Evolutionary conservation across 2,888 invertebrate species (phyloP).

Genomic region (Sarcophaga subvicina): DNA sequence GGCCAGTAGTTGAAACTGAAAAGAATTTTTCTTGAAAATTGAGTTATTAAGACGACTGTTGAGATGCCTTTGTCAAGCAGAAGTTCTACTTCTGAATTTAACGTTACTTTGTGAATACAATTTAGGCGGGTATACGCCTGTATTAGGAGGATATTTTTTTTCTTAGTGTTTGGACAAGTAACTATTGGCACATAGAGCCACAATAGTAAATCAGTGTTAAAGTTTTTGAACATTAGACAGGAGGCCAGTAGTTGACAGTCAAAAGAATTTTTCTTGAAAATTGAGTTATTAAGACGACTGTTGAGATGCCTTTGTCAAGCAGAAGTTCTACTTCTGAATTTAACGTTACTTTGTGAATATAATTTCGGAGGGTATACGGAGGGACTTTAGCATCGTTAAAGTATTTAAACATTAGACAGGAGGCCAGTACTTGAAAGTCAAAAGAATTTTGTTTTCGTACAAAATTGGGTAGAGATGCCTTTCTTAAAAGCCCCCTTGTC

Average conservation of each 20-base stretch:
- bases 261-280: background rate
- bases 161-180: conserved; percentile 10
- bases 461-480: no score
- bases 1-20: conserved; percentile 31
- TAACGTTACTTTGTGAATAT: no score
- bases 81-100: no score
- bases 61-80: background rate
- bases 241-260: conserved; percentile 17
- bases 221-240: conserved; percentile 10
- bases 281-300: background rate
- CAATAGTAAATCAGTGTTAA: conserved; percentile 16
- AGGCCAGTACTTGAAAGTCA: conserved; percentile 29
- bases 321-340: no score
- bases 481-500: no score
- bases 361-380: no score
- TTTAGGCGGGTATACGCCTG: no score
- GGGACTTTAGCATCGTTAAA: conserved; percentile 3
- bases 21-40: conserved; percentile 12
- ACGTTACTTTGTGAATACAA: no score
- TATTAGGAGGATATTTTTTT: no score
- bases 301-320: background rate
- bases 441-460: conserved; percentile 8
- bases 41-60: background rate
- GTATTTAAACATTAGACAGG: conserved; percentile 13
- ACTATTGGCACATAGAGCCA: background rate